Conservation (phyloP, 1,140 invertebrate species). For the Drosophila littoralis region DNA sequence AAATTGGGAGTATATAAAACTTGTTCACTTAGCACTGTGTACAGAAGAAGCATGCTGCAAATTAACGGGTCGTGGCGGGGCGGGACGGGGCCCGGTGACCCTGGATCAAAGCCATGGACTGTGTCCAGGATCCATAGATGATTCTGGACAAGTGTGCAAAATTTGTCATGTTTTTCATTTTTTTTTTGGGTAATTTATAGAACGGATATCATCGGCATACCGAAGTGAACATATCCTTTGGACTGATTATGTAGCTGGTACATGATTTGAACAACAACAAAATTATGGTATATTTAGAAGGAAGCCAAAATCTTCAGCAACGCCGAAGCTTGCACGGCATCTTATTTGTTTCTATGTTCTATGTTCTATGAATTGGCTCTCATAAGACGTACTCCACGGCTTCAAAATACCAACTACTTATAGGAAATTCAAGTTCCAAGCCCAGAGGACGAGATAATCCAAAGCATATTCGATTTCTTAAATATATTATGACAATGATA, state of each 20-base stretch:
- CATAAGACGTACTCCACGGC: background rate
- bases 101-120: background rate
- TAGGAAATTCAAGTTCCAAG: too few species aligned
- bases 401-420: too few species aligned
- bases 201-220: constrained; percentile 5
- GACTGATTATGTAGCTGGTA: background rate
- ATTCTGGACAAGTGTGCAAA: background rate
- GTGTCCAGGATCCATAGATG: background rate
- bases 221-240: constrained; percentile 8
- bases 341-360: too few species aligned
- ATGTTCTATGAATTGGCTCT: background rate
- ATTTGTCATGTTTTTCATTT: background rate
- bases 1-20: background rate
- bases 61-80: too few species aligned
- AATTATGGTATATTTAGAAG: background rate
- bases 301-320: too few species aligned
- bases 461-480: too few species aligned
- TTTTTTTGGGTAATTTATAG: background rate
- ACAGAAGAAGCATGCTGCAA: background rate
- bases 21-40: background rate
- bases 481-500: too few species aligned
- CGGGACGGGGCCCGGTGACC: background rate
- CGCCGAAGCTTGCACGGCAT: background rate
- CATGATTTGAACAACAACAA: background rate
- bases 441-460: too few species aligned